Conservation (phyloP, 2,797 vertebrate genomes). For the Characodon lateralis region DNA sequence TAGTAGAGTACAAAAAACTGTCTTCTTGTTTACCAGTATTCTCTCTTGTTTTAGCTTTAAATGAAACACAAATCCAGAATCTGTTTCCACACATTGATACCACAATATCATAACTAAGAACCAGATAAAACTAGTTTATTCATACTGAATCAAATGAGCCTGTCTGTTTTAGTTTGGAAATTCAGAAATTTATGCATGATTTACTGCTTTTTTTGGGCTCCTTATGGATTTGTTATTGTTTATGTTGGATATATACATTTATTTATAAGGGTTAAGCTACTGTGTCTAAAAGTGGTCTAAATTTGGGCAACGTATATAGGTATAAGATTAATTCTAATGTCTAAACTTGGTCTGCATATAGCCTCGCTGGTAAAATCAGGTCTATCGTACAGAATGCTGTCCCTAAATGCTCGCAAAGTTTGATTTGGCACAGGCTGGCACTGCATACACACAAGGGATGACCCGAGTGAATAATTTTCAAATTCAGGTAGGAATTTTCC, state of each 20-base stretch:
- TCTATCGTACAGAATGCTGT: neutral
- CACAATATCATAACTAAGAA: neutral
- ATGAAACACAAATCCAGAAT: neutral
- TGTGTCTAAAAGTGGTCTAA: neutral
- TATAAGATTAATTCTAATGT: neutral
- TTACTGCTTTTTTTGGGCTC: neutral
- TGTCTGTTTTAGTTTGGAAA: neutral
- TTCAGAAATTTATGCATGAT: neutral
- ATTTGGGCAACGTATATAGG: neutral
- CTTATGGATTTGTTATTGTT: neutral
- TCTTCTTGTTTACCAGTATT: neutral
- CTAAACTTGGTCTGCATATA: neutral
- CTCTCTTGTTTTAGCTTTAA: neutral
- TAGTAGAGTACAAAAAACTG: neutral
- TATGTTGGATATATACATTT: neutral
- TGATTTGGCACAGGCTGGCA: neutral
- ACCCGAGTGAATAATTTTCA: neutral
- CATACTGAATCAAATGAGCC: neutral
- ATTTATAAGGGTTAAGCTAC: neutral
- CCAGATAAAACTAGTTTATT: neutral
- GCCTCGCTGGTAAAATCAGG: neutral
- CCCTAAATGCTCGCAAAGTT: neutral
- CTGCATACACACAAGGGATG: neutral
- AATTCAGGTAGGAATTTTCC: constrained; percentile 1
- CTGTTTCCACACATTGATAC: too few species aligned